phyloP scores from a whole-genome alignment of 2,888 invertebrate genomes.

The Pyralis farinalis region DNA sequence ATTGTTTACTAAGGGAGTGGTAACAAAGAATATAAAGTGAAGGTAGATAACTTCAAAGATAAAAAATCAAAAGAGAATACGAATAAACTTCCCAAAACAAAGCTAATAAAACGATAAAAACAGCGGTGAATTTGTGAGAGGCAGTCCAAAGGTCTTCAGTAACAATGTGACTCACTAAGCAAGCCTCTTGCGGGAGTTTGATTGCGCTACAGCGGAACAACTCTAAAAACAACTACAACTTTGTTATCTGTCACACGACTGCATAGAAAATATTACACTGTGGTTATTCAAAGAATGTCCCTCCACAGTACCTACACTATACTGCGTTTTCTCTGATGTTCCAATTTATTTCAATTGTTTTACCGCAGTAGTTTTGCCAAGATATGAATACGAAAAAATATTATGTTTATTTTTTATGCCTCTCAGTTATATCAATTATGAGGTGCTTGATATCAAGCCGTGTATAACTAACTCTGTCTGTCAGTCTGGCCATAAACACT shows the following conservation, averaged over 20 bases:
- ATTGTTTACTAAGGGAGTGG: conserved; percentile 14
- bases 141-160: conserved; percentile 49
- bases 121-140: conserved; percentile 56
- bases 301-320: no score
- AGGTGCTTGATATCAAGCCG: no score
- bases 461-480: no score
- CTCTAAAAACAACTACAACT: conserved; percentile 34
- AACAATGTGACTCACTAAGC: conserved; percentile 55
- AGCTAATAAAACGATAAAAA: conserved; percentile 66
- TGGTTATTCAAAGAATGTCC: not conserved
- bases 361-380: no score
- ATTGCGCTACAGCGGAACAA: conserved; percentile 43
- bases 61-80: conserved; percentile 45
- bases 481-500: no score
- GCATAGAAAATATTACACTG: conserved; percentile 11
- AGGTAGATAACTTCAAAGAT: conserved; percentile 45
- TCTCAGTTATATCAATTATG: no score
- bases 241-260: conserved; percentile 22
- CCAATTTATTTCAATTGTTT: no score
- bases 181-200: conserved; percentile 36
- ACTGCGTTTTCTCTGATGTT: no score
- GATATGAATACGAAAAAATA: no score
- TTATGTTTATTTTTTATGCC: no score
- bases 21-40: conserved; percentile 18
- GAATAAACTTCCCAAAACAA: conserved; percentile 53